Percentiles rank a stretch among this genome's conserved stretches.
These are phyloP conservation scores for Drosophila buzzatii DNA, from an alignment of 2,888 invertebrate genomes.

Conservation along the genomic window DNA sequence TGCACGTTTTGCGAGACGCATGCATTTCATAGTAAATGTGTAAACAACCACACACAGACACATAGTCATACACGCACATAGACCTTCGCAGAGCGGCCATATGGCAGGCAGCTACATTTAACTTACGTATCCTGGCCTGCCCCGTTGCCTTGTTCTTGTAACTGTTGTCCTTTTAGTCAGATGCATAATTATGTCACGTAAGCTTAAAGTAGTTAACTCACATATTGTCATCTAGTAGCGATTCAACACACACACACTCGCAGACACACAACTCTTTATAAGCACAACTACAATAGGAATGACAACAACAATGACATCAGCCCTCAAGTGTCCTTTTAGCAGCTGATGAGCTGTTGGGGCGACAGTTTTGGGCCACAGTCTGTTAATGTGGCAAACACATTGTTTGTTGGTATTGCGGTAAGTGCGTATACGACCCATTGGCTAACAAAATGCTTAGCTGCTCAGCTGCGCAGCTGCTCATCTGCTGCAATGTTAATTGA, in stretches of 20 bases:
- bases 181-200: slow-evolving; percentile 82
- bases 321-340: slow-evolving; percentile 60
- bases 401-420: slow-evolving; percentile 54
- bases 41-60: slow-evolving; percentile 60
- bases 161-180: slow-evolving; percentile 69
- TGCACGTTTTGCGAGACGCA: slow-evolving; percentile 76
- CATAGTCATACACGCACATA: slow-evolving; percentile 15
- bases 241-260: slow-evolving; percentile 57
- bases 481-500: slow-evolving; percentile 75
- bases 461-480: slow-evolving; percentile 11
- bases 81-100: slow-evolving; percentile 47
- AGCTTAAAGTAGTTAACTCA: slow-evolving; percentile 81
- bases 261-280: slow-evolving; percentile 59
- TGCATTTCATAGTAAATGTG: slow-evolving; percentile 78
- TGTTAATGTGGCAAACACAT: slow-evolving; percentile 73
- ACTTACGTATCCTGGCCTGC: slow-evolving; percentile 19
- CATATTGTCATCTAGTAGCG: slow-evolving; percentile 80
- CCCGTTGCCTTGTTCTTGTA: slow-evolving; percentile 6
- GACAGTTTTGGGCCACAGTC: slow-evolving; percentile 48
- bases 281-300: slow-evolving; percentile 22
- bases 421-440: slow-evolving; percentile 68
- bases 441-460: slow-evolving; percentile 12
- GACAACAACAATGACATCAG: slow-evolving; percentile 29
- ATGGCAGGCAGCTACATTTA: slow-evolving; percentile 54
- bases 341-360: slow-evolving; percentile 46